phyloP scores from a whole-genome alignment of 64 coral and sea anemone species.

The Cladopsammia gracilis region DNA sequence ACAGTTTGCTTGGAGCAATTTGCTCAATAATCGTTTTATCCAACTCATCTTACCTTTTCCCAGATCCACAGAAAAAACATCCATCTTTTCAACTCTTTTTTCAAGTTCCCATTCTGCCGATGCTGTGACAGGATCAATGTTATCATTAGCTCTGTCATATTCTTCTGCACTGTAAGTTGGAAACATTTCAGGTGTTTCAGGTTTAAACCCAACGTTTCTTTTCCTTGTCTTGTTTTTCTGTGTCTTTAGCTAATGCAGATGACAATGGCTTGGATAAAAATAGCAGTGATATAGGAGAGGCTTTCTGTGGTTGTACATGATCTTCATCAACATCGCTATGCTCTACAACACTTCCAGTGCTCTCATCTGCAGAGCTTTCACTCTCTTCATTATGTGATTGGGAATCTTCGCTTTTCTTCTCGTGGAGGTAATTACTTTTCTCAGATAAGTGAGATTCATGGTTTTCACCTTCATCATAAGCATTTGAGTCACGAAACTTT shows the following conservation, averaged over 20 bases:
- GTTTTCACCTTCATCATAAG: not conserved
- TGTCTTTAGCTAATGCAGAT: slow-evolving; percentile 68
- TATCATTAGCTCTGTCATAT: slow-evolving; percentile 93
- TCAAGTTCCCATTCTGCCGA: slow-evolving; percentile 98
- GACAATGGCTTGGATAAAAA: slow-evolving; percentile 66
- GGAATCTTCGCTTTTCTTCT: not conserved
- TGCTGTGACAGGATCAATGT: slow-evolving; percentile 93
- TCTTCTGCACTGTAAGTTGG: slow-evolving; percentile 85
- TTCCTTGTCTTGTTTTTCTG: slow-evolving; percentile 11
- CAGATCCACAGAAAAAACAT: slow-evolving; percentile 97
- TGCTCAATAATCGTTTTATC: no score
- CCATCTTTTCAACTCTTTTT: slow-evolving; percentile 99
- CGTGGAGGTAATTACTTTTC: not conserved
- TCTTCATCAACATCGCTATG: slow-evolving; percentile 88
- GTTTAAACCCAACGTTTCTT: slow-evolving; percentile 64
- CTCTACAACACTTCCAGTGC: slow-evolving; percentile 80
- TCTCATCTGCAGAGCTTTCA: slow-evolving; percentile 74
- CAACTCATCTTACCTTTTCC: slow-evolving; percentile 77
- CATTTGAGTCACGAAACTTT: not conserved
- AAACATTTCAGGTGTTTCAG: slow-evolving; percentile 29
- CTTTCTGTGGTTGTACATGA: slow-evolving; percentile 22
- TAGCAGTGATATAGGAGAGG: slow-evolving; percentile 29
- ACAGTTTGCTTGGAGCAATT: no score
- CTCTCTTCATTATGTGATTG: slow-evolving; percentile 1
- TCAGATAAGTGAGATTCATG: not conserved